phyloP scores from a whole-genome alignment of 2,113 vertebrate genomes.

The Platysteira castanea region DNA sequence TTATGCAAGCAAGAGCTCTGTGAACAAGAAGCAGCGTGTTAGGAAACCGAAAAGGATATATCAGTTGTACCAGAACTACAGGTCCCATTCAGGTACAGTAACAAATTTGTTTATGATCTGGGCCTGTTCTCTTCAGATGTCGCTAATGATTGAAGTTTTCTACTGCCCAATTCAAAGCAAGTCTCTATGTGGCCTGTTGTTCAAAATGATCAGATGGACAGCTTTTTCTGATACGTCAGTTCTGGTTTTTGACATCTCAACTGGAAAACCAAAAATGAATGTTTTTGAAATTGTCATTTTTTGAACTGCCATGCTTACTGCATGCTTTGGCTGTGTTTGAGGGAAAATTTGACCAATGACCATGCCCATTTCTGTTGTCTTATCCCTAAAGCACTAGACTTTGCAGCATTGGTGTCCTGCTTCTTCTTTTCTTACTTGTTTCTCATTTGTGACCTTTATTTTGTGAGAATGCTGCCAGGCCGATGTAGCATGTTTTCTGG shows the following conservation, averaged over 20 bases:
- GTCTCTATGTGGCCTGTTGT: neutral
- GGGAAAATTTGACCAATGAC: neutral
- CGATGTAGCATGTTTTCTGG: neutral
- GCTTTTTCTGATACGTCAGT: neutral
- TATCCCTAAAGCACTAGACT: neutral
- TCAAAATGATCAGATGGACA: neutral
- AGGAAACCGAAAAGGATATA: slow-evolving; percentile 77
- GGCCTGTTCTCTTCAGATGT: neutral
- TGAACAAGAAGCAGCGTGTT: slow-evolving; percentile 65
- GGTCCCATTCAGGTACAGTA: slow-evolving; percentile 79
- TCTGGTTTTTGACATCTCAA: neutral
- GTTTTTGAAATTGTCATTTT: neutral
- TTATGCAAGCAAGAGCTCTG: slow-evolving; percentile 71
- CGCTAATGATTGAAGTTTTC: neutral
- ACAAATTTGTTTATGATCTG: neutral
- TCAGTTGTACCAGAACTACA: slow-evolving; percentile 82
- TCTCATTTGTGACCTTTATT: neutral
- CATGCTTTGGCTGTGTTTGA: neutral
- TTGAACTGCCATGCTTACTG: neutral
- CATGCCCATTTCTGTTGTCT: neutral
- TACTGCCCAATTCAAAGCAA: neutral
- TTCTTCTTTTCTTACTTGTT: neutral
- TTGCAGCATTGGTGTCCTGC: neutral
- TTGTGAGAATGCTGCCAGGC: neutral
- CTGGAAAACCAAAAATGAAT: neutral